phyloP scores from a whole-genome alignment of 2,113 vertebrate species.

The Orthonyx spaldingii region DNA sequence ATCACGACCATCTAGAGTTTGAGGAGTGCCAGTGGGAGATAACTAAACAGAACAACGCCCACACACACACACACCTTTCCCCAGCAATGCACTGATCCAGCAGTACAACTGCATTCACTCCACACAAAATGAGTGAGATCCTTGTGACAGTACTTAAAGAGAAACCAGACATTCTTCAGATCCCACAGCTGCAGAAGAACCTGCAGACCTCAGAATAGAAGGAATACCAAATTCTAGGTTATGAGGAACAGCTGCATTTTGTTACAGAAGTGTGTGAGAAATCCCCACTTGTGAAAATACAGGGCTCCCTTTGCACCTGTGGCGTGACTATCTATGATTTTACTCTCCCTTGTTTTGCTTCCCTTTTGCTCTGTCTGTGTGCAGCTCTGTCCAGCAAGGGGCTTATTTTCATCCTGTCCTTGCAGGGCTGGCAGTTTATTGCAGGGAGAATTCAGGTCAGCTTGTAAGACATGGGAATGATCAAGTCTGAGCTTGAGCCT shows the following conservation, averaged over 20 bases:
- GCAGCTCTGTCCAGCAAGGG: background rate
- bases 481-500: slow-evolving; percentile 4
- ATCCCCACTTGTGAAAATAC: background rate
- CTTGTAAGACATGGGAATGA: background rate
- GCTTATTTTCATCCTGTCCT: background rate
- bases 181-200: background rate
- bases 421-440: background rate
- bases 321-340: background rate
- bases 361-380: background rate
- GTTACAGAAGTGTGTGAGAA: background rate
- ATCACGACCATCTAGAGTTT: background rate
- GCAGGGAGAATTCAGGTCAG: background rate
- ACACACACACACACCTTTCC: background rate
- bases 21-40: background rate
- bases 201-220: background rate
- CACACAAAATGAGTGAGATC: background rate
- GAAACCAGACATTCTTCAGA: background rate
- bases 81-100: background rate
- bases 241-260: background rate
- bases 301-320: background rate
- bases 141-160: background rate
- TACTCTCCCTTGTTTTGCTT: background rate
- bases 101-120: background rate
- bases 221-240: background rate
- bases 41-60: background rate